Evolutionary conservation across 1,140 invertebrate species (phyloP), one percentile per base, ranked within the genome.

Genomic region (Drosophila burlai): DNA sequence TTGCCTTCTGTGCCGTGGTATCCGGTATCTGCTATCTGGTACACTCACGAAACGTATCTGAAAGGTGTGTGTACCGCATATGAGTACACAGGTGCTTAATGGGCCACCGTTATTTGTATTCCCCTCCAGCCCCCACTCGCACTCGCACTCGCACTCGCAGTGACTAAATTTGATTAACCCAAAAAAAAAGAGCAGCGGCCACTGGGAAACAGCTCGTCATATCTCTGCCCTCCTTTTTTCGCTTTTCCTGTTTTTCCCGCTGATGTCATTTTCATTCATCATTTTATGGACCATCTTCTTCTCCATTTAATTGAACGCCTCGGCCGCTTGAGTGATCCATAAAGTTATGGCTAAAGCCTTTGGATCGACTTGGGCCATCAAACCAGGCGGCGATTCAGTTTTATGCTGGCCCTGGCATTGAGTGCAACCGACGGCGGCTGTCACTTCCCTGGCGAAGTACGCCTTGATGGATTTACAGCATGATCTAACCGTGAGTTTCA

Each of bases 151-250:
- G 36, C 31, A 54, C 50, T 54, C n/a, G 36, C 31, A 15, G 43
- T 21, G 31, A 16, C 76, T 62, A 89, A 90, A 89, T 90, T 90
- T 89, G 84, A 90, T 89, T 90, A 89, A 89, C 84, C 84, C 77
- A 89, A 79, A 87, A 21, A 21, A 45, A 47, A 24, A 31, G 31
- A 55, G 15, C 21, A 46, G 46, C 45, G 62, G 80, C 63, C 65
- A 46, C 49, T 82, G 57, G 21, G 26, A 45, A 40, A 38, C 42
- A 45, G 52, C 54, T 71, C 68, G 43, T 43, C 38, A 50, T 73
- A 57, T 58, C 42, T 76, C 29, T 76, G 24, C 54, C 45, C 61
- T 42, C 52, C 26, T 65, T 64, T 24, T 65, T 31, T 74, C 18
- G 10, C 24, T 57, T 59, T 66, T 16, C 36, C 54, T 40, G 36